Conservation (phyloP, 2,113 vertebrate genomes). For the Falcunculus frontatus region DNA sequence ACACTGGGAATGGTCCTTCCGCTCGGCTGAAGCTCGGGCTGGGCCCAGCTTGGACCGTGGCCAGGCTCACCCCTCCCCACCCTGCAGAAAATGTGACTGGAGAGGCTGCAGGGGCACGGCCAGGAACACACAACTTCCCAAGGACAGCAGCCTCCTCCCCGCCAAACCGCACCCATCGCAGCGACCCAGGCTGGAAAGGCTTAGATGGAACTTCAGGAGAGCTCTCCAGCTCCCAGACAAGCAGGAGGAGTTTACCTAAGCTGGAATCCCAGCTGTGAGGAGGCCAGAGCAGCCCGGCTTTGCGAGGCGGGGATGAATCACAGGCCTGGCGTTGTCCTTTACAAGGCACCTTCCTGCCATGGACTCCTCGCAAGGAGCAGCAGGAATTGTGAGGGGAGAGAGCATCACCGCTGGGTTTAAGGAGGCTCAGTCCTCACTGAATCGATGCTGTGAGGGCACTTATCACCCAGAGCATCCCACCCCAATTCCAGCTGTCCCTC, state of each 20-base stretch:
- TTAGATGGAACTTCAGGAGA: background rate
- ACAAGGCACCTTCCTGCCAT: background rate
- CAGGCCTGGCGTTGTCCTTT: background rate
- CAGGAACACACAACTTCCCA: background rate
- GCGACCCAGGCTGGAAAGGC: background rate
- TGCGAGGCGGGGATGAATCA: background rate
- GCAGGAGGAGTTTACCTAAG: background rate
- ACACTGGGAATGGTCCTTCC: background rate
- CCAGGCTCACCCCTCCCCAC: background rate
- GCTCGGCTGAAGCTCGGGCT: background rate
- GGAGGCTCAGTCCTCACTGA: background rate
- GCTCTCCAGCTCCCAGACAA: background rate
- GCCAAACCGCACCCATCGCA: rapidly evolving
- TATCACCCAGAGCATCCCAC: background rate
- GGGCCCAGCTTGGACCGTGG: background rate
- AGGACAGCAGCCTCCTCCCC: background rate
- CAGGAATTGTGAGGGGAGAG: background rate
- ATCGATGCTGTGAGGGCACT: background rate
- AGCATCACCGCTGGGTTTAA: background rate
- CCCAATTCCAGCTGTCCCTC: background rate
- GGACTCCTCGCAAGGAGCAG: background rate
- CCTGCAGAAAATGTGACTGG: background rate
- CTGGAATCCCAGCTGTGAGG: background rate
- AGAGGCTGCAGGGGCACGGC: background rate
- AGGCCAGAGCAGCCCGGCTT: background rate